These are phyloP conservation scores for Morus bassanus DNA, from an alignment of 2,797 vertebrate species.

Conservation along the genomic window DNA sequence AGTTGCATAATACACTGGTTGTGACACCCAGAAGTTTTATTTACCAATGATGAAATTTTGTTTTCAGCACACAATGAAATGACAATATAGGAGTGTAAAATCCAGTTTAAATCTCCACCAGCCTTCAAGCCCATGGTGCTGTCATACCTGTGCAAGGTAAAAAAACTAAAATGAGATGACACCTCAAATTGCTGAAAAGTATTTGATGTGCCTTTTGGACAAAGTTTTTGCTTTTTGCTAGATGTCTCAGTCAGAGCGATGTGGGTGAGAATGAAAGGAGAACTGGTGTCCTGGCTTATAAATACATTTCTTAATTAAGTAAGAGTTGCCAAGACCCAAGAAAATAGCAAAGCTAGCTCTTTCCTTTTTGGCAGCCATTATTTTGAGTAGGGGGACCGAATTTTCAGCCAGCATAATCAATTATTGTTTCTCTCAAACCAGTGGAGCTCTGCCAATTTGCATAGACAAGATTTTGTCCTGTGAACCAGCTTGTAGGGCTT, in stretches of 20 bases:
- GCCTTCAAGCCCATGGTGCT: not conserved
- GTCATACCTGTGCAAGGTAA: not conserved
- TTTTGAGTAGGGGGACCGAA: not conserved
- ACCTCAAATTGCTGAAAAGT: not conserved
- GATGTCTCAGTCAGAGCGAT: not conserved
- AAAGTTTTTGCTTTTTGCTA: not conserved
- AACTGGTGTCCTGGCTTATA: not conserved
- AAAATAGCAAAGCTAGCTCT: not conserved
- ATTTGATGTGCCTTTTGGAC: not conserved
- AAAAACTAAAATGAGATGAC: not conserved
- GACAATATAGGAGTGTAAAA: not conserved
- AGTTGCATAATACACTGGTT: not conserved
- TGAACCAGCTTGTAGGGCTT: not conserved
- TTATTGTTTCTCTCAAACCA: not conserved
- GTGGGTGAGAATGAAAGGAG: not conserved
- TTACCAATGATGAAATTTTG: not conserved
- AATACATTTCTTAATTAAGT: slow-evolving; percentile 41
- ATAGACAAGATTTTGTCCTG: not conserved
- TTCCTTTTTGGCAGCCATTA: not conserved
- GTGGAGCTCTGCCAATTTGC: not conserved
- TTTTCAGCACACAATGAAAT: not conserved
- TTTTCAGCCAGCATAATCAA: not conserved
- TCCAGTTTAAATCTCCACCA: not conserved
- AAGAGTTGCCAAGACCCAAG: not conserved
- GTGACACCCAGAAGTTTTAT: not conserved